Evolutionary conservation across 2,888 invertebrate genomes (phyloP).

Genomic region (Clitarchus hookeri): DNA sequence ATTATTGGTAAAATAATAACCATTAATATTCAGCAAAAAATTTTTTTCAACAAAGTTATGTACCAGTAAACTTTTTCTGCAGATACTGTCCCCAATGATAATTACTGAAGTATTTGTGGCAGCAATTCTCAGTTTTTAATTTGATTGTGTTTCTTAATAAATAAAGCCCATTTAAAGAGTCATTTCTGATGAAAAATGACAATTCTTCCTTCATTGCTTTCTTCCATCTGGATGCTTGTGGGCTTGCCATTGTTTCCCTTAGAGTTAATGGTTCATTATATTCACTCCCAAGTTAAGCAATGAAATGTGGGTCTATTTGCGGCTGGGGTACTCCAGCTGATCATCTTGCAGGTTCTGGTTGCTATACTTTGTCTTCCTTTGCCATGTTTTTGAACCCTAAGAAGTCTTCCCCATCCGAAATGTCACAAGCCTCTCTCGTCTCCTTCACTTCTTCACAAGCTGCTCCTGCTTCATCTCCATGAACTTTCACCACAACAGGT

Average conservation of each 20-base stretch:
- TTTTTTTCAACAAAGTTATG: too few relatives aligned
- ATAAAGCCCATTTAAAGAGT: background rate
- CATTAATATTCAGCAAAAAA: too few relatives aligned
- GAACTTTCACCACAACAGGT: background rate
- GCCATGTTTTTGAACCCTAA: background rate
- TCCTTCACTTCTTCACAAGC: background rate
- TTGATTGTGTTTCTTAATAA: too few relatives aligned
- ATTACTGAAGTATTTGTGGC: too few relatives aligned
- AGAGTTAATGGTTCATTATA: background rate
- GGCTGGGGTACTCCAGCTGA: background rate
- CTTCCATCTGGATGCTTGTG: background rate
- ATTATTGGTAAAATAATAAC: too few relatives aligned
- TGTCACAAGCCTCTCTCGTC: background rate
- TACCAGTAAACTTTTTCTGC: too few relatives aligned
- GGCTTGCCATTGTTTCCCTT: background rate
- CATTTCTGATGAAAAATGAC: background rate
- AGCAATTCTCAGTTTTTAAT: too few relatives aligned
- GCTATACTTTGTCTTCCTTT: background rate
- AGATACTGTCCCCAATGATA: too few relatives aligned
- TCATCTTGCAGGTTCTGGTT: too few relatives aligned
- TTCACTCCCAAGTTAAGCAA: background rate
- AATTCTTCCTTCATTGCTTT: background rate
- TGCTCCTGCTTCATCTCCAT: background rate
- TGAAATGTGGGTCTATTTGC: background rate
- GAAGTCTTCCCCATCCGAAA: background rate